Evolutionary conservation across 1,140 invertebrate genomes (phyloP), one percentile per base, ranked within the genome.

Genomic region (Grapholita molesta): DNA sequence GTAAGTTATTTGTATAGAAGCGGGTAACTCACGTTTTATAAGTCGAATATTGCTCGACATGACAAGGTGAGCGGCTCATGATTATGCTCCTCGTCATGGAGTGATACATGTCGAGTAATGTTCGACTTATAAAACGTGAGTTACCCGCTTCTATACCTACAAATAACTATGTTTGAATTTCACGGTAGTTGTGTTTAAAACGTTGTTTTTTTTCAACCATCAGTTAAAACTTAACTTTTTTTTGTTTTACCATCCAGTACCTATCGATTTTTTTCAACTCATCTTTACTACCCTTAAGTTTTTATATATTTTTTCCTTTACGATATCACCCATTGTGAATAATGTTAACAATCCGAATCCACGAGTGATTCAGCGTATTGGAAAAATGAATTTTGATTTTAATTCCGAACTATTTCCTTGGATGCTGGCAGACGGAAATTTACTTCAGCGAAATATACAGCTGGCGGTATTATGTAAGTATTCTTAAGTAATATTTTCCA

Each of bases 381-480:
- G 55, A 61, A 61, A 61, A 15, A 28, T 57, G 53, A 21, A 28
- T 28, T 61, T 25, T 61, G 55, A 61, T 61, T 73, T 72, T 77
- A 77, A 76, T 70, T 64, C 66, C 42, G 38, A 73, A 82, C 72
- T 79, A 64, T 82, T 80, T 85, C 70, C 73, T 76, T 70, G 76
- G 76, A 86, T 75, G 86, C 86, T 73, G 73, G 74, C 85, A 90
- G 88, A 85, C 83, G 86, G 88, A 89, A 85, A 80, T 79, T 52
- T 87, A 88, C 86, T 89, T 79, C 86, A 89, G 86, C 79, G 85
- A 88, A 75, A 82, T 90, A 75, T 89, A 86, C 85, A 87, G 86
- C 77, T 89, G 88, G 86, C 69, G 86, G 32, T 90, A 88, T 76
- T 90, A 89, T 68, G 87, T 90, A 70, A 90, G 88, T 90, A 90